Evolutionary conservation across 2,888 invertebrate species (phyloP).

Genomic region (Embidobia sp.): DNA sequence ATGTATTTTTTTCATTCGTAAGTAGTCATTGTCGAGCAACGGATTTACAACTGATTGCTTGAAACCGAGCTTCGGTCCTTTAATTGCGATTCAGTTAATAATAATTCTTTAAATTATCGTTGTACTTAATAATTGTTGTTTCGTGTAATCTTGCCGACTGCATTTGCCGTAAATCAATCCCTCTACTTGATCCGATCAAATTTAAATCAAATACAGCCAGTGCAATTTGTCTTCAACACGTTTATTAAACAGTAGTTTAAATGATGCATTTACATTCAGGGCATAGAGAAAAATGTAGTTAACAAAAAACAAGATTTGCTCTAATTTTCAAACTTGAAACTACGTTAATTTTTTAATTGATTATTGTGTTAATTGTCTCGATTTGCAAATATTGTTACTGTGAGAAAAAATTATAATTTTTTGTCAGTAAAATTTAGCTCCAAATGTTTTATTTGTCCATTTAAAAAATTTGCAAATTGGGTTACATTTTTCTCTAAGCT

Average conservation of each 20-base stretch:
- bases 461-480: no score
- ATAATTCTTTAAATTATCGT: constrained; percentile 30
- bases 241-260: not conserved
- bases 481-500: no score
- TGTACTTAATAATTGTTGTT: constrained; percentile 52
- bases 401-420: no score
- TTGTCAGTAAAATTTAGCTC: no score
- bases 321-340: no score
- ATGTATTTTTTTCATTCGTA: constrained; percentile 35
- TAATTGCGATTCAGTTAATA: constrained; percentile 35
- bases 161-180: constrained; percentile 38
- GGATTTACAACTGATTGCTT: constrained; percentile 3
- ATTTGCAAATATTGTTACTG: no score
- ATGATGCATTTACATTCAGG: constrained; percentile 1
- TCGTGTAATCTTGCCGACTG: constrained; percentile 41
- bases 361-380: no score
- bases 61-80: constrained; percentile 24
- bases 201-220: constrained; percentile 28
- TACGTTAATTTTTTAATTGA: no score
- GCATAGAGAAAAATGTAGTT: no score
- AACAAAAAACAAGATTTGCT: no score
- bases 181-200: constrained; percentile 29
- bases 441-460: no score
- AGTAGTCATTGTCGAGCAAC: not conserved
- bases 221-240: constrained; percentile 8